These are phyloP conservation scores for Platalea minor DNA, from an alignment of 2,797 vertebrate species.

Conservation along the genomic window DNA sequence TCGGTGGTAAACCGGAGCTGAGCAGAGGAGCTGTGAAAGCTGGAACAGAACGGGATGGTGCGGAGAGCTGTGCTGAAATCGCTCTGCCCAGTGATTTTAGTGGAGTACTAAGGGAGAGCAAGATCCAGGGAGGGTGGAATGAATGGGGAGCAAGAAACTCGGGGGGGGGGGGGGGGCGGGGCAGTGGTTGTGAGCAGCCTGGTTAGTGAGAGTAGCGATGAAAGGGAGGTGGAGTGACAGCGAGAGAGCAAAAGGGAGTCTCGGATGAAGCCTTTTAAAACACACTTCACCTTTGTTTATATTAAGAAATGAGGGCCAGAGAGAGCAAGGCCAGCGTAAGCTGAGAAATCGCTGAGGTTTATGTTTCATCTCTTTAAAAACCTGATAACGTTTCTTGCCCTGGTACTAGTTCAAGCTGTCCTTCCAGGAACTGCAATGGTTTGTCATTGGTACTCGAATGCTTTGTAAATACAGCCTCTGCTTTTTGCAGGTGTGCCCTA, in stretches of 20 bases:
- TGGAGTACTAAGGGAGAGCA: neutral
- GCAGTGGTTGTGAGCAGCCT: neutral
- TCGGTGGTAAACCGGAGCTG: neutral
- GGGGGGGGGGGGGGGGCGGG: rapidly evolving
- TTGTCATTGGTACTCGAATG: rapidly evolving
- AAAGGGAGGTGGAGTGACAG: neutral
- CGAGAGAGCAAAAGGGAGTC: neutral
- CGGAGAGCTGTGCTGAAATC: neutral
- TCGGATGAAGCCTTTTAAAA: neutral
- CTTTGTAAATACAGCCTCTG: neutral
- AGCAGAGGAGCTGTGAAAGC: rapidly evolving
- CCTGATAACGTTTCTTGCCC: rapidly evolving
- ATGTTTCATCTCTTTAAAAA: neutral
- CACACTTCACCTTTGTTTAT: neutral
- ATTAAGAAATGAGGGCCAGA: neutral
- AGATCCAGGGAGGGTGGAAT: neutral
- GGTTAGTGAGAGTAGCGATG: neutral
- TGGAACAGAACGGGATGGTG: neutral
- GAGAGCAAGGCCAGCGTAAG: neutral
- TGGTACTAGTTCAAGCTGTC: neutral
- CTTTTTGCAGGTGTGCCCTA: conserved; percentile 86
- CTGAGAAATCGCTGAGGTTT: neutral
- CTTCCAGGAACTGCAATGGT: neutral
- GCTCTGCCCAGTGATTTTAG: rapidly evolving
- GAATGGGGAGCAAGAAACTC: neutral